These are phyloP conservation scores for Hypsibius dujardini DNA, from an alignment of 1,140 invertebrate species.

Conservation along the genomic window DNA sequence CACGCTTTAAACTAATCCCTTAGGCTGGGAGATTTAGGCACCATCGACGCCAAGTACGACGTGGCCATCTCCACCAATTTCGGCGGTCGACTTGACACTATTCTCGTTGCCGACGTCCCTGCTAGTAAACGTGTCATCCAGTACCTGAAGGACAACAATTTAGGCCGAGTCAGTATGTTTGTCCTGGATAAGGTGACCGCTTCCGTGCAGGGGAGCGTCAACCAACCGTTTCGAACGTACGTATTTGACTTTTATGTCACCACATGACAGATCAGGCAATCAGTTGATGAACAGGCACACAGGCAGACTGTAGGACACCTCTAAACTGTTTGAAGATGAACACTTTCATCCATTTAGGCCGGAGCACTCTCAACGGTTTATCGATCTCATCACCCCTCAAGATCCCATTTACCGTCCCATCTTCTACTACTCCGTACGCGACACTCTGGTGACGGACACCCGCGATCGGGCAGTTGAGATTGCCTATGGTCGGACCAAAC, in stretches of 20 bases:
- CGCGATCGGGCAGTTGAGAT: slow-evolving; percentile 74
- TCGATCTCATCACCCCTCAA: slow-evolving; percentile 66
- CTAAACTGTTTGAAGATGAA: no score
- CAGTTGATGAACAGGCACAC: no score
- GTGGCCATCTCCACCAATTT: slow-evolving; percentile 86
- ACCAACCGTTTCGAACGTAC: slow-evolving; percentile 22
- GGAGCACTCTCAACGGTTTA: slow-evolving; percentile 54
- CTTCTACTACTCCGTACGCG: slow-evolving; percentile 70
- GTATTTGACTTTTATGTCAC: not conserved
- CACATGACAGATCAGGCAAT: no score
- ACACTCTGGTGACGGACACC: slow-evolving; percentile 71
- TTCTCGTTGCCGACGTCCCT: slow-evolving; percentile 70
- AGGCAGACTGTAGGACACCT: no score
- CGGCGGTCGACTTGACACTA: slow-evolving; percentile 60
- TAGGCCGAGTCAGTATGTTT: slow-evolving; percentile 42
- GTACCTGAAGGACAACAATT: slow-evolving; percentile 54
- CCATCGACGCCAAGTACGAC: slow-evolving; percentile 46
- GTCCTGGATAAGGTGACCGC: slow-evolving; percentile 41
- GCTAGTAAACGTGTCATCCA: slow-evolving; percentile 68
- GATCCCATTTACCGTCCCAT: slow-evolving; percentile 59
- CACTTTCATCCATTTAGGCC: not conserved
- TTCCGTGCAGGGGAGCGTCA: slow-evolving; percentile 21
- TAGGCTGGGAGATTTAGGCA: slow-evolving; percentile 1
- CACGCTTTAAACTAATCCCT: not conserved
- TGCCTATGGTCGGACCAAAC: slow-evolving; percentile 55